These are phyloP conservation scores for Mungos mungo DNA, from an alignment of 2,113 vertebrate species.

Conservation along the genomic window DNA sequence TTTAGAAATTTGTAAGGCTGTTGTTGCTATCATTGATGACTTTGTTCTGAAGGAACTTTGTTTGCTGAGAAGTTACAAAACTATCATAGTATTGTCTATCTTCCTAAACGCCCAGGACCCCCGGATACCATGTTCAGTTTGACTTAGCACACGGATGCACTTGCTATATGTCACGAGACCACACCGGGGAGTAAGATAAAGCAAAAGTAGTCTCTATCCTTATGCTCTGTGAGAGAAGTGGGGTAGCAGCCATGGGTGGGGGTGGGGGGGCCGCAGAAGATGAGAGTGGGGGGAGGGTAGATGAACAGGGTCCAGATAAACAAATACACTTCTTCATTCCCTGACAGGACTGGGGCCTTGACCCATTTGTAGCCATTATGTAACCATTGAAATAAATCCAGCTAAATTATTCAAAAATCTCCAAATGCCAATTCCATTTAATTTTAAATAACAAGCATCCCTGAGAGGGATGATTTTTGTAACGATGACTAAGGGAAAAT, in stretches of 20 bases:
- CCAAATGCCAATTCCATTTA: constrained; percentile 65
- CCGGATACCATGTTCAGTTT: not conserved
- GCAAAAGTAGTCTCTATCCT: not conserved
- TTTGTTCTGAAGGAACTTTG: not conserved
- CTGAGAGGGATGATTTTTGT: constrained; percentile 60
- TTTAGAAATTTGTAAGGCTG: not conserved
- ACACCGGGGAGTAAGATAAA: not conserved
- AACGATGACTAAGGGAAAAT: constrained; percentile 74
- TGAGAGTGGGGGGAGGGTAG: not conserved
- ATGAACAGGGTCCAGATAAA: not conserved
- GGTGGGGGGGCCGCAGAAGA: not conserved
- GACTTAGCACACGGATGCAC: not conserved
- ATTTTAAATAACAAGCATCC: constrained; percentile 66
- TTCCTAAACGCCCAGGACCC: not conserved
- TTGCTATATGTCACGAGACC: too few relatives aligned
- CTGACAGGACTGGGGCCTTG: not conserved
- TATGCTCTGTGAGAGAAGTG: not conserved
- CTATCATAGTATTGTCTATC: not conserved
- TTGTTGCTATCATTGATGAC: not conserved
- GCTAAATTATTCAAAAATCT: constrained; percentile 63
- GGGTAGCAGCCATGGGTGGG: too few relatives aligned
- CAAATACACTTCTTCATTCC: not conserved
- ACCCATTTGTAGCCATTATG: not conserved
- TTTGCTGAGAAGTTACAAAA: not conserved
- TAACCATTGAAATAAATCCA: constrained; percentile 46